Percentiles rank a stretch among this genome's conserved stretches.
Conservation (phyloP, 2,113 vertebrate species). For the Neodontobutis hainanensis region DNA sequence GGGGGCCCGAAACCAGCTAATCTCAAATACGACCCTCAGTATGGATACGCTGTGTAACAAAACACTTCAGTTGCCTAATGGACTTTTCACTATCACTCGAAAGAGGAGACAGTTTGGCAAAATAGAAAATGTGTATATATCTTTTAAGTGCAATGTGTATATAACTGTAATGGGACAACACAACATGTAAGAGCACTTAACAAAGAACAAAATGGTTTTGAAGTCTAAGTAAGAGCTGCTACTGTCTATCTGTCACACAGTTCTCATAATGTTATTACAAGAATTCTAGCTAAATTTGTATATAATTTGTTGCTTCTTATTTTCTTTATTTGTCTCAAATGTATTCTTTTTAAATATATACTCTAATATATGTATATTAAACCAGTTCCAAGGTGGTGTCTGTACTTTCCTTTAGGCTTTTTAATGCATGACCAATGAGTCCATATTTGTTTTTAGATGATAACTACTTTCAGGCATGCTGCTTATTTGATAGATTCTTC, state of each 20-base stretch:
- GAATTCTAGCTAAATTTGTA: constrained; percentile 7
- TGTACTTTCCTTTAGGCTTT: too few species aligned
- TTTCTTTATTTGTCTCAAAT: not conserved
- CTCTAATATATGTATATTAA: not conserved
- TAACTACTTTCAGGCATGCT: not conserved
- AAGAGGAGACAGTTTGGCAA: constrained; percentile 1
- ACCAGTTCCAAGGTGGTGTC: too few species aligned
- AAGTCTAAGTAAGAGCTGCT: not conserved
- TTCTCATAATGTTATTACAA: constrained; percentile 19
- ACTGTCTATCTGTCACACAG: not conserved
- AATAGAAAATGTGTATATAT: not conserved
- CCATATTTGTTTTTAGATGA: not conserved
- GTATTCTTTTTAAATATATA: not conserved
- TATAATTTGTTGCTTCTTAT: not conserved
- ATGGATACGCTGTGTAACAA: constrained; percentile 75
- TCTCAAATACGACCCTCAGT: constrained; percentile 69
- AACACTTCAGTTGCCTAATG: not conserved
- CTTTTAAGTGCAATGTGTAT: constrained; percentile 10
- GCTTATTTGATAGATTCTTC: constrained; percentile 1
- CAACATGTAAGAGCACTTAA: constrained; percentile 22
- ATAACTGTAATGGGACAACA: constrained; percentile 17
- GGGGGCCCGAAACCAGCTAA: not conserved
- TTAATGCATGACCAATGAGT: constrained; percentile 8
- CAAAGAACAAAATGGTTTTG: constrained; percentile 3
- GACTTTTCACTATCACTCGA: constrained; percentile 7